Percentiles rank a stretch among this genome's conserved stretches.
phyloP scores from a whole-genome alignment of 2,797 vertebrate genomes.

The Dendrocincla tyrannina region DNA sequence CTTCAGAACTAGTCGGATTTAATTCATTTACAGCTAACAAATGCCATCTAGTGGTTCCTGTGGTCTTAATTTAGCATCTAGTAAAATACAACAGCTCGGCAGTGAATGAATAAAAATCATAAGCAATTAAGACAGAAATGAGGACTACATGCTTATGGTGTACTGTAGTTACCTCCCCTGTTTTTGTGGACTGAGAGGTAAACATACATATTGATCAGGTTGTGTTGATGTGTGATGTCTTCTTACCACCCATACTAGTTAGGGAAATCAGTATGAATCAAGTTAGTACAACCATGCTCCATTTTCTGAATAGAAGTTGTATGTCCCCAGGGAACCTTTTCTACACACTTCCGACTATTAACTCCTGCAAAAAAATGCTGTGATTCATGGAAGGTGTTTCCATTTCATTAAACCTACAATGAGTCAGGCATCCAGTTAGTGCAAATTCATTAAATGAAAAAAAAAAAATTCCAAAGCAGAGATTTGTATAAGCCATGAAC shows the following conservation, averaged over 20 bases:
- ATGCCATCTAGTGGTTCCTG: constrained; percentile 60
- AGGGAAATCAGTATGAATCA: neutral
- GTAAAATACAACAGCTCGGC: neutral
- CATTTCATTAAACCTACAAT: neutral
- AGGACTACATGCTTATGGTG: neutral
- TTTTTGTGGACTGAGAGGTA: neutral
- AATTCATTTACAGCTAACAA: constrained; percentile 1
- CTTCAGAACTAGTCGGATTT: neutral
- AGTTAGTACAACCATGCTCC: neutral
- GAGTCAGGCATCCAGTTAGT: neutral
- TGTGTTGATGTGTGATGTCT: neutral
- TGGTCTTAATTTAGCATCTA: neutral
- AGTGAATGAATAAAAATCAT: neutral
- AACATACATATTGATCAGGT: neutral
- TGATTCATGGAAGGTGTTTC: neutral
- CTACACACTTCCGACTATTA: neutral
- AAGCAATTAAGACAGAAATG: neutral
- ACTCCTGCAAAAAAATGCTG: neutral
- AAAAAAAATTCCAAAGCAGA: neutral
- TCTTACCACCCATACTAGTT: neutral
- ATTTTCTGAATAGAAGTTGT: neutral
- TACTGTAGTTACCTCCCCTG: neutral
- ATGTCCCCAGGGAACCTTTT: neutral
- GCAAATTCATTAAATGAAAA: neutral
- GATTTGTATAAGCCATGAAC: neutral